Percentiles rank a stretch among this genome's conserved stretches.
These are phyloP conservation scores for Python bivittatus DNA, from an alignment of 2,113 vertebrate genomes.

Conservation along the genomic window DNA sequence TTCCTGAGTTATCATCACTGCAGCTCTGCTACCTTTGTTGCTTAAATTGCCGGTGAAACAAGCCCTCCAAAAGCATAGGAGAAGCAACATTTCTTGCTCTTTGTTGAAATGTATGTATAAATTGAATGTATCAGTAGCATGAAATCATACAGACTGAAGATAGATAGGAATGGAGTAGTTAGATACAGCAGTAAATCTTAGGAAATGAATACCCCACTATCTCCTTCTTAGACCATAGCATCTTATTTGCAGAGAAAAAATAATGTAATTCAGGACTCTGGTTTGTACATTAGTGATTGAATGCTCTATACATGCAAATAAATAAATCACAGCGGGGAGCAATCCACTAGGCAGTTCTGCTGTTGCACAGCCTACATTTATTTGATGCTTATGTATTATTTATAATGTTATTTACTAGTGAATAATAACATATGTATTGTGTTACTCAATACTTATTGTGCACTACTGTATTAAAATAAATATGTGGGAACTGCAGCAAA, in stretches of 20 bases:
- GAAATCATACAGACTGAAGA: neutral
- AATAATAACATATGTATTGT: neutral
- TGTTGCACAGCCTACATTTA: neutral
- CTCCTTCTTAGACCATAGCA: neutral
- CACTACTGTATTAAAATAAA: neutral
- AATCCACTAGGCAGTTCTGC: neutral
- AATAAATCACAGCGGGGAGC: neutral
- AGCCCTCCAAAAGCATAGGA: neutral
- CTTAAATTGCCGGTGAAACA: constrained; percentile 34
- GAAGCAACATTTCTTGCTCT: neutral
- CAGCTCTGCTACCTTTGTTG: neutral
- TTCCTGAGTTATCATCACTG: neutral
- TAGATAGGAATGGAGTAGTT: neutral
- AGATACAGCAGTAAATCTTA: neutral
- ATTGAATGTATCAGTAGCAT: neutral
- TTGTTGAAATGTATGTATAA: neutral
- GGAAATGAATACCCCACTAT: neutral
- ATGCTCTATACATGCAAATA: neutral
- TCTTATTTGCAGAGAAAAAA: neutral
- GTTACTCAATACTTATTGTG: neutral
- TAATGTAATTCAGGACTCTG: neutral
- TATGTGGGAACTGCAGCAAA: neutral
- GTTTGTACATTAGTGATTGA: neutral
- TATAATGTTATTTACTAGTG: neutral
- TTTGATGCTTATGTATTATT: neutral